Evolutionary conservation across 2,113 vertebrate species (phyloP).

Genomic region (Campylomormyrus tamandua): DNA sequence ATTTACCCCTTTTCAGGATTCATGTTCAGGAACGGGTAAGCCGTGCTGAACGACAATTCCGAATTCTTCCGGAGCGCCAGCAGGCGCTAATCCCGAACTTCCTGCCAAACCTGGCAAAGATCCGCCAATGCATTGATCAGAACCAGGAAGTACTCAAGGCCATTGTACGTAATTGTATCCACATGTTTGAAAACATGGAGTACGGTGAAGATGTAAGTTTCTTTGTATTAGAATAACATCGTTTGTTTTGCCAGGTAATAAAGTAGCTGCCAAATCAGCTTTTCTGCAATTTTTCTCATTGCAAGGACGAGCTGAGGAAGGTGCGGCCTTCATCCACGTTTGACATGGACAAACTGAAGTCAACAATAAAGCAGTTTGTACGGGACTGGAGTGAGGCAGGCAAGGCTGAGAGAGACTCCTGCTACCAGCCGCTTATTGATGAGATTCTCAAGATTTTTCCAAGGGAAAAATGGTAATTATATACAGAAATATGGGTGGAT

Average conservation of each 20-base stretch:
- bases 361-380: constrained; percentile 96
- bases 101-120: constrained; percentile 72
- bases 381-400: constrained; percentile 94
- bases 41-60: constrained; percentile 85
- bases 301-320: constrained; percentile 60
- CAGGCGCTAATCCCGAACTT: constrained; percentile 81
- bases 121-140: constrained; percentile 83
- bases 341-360: constrained; percentile 99
- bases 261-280: neutral
- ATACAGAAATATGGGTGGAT: neutral
- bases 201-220: constrained; percentile 81
- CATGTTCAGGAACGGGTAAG: constrained; percentile 87
- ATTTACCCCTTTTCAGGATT: constrained; percentile 57
- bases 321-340: constrained; percentile 83
- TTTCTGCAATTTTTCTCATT: neutral
- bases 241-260: neutral
- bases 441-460: constrained; percentile 90
- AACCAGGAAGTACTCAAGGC: constrained; percentile 86
- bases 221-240: neutral
- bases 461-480: constrained; percentile 77
- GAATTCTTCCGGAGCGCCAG: constrained; percentile 73
- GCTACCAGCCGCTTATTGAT: constrained; percentile 86
- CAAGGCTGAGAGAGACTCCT: constrained; percentile 82
- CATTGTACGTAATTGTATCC: constrained; percentile 82
- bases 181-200: constrained; percentile 98